Base-by-base conservation (phyloP, 1,140 invertebrate species). In the Centruroides sculpturatus region DNA sequence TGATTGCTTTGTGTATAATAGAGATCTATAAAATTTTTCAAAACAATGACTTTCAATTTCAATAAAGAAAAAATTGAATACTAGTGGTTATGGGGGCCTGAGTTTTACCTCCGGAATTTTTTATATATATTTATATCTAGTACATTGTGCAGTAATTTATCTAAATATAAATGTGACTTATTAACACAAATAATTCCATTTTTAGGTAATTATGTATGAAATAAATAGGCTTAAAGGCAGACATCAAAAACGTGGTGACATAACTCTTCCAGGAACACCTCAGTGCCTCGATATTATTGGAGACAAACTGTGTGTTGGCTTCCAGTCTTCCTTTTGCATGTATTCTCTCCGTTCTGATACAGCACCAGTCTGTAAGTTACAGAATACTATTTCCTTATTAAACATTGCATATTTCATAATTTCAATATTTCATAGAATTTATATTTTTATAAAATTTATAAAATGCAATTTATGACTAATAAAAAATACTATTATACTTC, bases 221-320 rank as follows among this genome's bases (percentile, higher is more conserved):
- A 92, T 96, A 59, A 93, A 90, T 49, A 81, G 92, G 69, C 91
- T 87, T 41, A 89, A 91, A 72, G 83, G 84, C 65, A 80, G 92
- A 54, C 88, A 94, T 70, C 85, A 85, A 69, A 81, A 87, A 67
- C 77, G 93, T 50, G 82, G 89, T 55, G 94, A 98, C 77, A 83
- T 98, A 65, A 83, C 87, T 66, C 81, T 98, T 67, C 87, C 89
- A 36, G 89, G 89, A 67, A 83, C 85, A 65, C 91, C 93, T 59
- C 91, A 95, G 76, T 89, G 85, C 66, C 74, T 98, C 61, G 88
- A 93, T 74, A 78, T 92, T 60, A 83, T 83, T 52, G 87, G 92
- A 68, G 86, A 87, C 59, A 77, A 86, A 63, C 77, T 95, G n/a
- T 92, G 88, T 74, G 87, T 95, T 57, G 92, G 92, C 12, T 92